Evolutionary conservation across 2,888 invertebrate species (phyloP).

Genomic region (Synergus japonicus): DNA sequence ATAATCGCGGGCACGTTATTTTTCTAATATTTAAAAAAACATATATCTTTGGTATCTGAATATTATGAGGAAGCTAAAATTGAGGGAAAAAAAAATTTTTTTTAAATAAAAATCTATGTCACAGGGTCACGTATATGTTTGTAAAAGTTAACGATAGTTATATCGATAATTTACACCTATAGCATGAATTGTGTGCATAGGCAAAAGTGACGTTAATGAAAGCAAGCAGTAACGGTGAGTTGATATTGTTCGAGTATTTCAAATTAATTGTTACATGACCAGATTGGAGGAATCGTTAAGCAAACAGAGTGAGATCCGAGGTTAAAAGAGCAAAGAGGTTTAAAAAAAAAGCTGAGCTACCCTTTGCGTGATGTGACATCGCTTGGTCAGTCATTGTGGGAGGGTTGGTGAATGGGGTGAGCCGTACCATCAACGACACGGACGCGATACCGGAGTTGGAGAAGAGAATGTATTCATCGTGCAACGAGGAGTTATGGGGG

Average conservation of each 20-base stretch:
- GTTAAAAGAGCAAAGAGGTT: conserved; percentile 4
- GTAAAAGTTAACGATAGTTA: neutral
- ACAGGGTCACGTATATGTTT: conserved; percentile 9
- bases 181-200: neutral
- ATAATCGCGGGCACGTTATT: too few species aligned
- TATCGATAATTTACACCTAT: neutral
- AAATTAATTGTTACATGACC: conserved; percentile 7
- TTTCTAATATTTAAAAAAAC: too few species aligned
- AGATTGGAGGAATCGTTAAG: neutral
- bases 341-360: conserved; percentile 8
- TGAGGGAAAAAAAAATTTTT: neutral
- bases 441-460: conserved; percentile 39
- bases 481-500: conserved; percentile 59
- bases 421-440: conserved; percentile 18
- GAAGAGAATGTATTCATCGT: conserved; percentile 46
- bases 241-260: conserved; percentile 16
- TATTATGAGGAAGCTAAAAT: neutral
- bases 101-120: neutral
- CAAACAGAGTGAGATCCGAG: neutral
- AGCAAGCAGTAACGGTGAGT: neutral
- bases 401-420: neutral
- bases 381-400: neutral
- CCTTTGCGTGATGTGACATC: neutral
- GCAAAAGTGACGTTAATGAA: conserved; percentile 1
- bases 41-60: too few species aligned